Evolutionary conservation across 2,888 invertebrate genomes (phyloP).

Genomic region (Parnassius mnemosyne): DNA sequence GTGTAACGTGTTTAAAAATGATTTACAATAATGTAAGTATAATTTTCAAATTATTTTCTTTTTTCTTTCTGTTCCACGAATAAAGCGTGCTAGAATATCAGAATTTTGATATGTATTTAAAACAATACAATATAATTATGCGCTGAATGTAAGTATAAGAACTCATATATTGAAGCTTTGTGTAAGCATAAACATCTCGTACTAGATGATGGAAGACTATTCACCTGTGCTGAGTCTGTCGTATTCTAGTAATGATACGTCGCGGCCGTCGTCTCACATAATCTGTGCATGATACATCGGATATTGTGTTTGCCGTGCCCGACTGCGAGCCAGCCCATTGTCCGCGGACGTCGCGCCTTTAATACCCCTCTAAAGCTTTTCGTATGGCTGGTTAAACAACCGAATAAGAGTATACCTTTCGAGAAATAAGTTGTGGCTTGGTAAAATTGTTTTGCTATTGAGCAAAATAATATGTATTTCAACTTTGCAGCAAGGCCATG

Average conservation of each 20-base stretch:
- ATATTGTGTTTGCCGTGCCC: constrained; percentile 55
- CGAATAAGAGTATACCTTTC: constrained; percentile 11
- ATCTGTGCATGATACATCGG: constrained; percentile 49
- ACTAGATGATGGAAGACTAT: neutral
- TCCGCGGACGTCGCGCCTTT: constrained; percentile 24
- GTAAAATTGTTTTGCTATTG: constrained; percentile 14
- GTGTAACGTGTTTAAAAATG: too few relatives aligned
- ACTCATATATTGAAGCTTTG: too few relatives aligned
- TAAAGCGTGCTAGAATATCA: too few relatives aligned
- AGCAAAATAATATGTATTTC: neutral
- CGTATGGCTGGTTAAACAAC: constrained; percentile 17
- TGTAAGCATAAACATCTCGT: too few relatives aligned
- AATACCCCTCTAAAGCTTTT: constrained; percentile 23
- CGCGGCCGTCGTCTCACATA: constrained; percentile 28
- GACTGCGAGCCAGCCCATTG: constrained; percentile 34
- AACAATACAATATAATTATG: too few relatives aligned
- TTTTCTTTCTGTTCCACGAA: too few relatives aligned
- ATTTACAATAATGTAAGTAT: too few relatives aligned
- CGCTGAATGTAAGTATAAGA: too few relatives aligned
- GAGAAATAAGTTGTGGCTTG: constrained; percentile 12
- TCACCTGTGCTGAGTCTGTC: constrained; percentile 10
- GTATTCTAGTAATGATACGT: constrained; percentile 8
- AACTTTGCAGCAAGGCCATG: too few relatives aligned
- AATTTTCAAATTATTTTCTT: too few relatives aligned
- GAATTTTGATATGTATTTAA: too few relatives aligned